Percentiles rank a stretch among this genome's conserved stretches.
Evolutionary conservation across 1,140 invertebrate genomes (phyloP).

Genomic region (Frieseomelitta varia): DNA sequence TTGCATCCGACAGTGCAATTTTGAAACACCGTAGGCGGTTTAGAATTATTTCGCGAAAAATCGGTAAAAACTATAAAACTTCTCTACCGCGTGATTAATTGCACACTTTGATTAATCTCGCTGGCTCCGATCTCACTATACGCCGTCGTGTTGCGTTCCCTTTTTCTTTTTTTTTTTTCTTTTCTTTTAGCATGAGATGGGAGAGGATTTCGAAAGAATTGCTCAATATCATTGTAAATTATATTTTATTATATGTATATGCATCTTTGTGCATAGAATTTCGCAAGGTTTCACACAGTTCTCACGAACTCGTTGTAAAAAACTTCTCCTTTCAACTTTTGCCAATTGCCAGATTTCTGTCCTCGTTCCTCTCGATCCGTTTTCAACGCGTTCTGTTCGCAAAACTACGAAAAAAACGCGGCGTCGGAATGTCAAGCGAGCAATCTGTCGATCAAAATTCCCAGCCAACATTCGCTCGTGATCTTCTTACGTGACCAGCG

Average conservation of each 20-base stretch:
- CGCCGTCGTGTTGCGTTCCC: background rate
- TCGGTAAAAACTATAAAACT: background rate
- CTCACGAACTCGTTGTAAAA: background rate
- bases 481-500: slow-evolving; percentile 28
- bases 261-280: background rate
- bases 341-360: background rate
- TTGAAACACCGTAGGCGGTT: background rate
- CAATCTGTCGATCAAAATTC: slow-evolving; percentile 18
- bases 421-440: background rate
- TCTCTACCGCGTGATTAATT: background rate
- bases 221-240: background rate
- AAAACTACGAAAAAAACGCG: background rate
- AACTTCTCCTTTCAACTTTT: background rate
- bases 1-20: background rate
- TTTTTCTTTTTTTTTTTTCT: background rate
- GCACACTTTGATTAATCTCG: background rate
- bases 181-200: background rate
- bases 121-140: background rate
- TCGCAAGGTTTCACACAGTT: background rate
- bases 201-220: background rate
- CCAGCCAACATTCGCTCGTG: background rate
- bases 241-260: background rate
- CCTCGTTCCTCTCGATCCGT: background rate
- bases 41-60: background rate
- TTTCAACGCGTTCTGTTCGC: slow-evolving; percentile 1